Conservation (phyloP, 2,888 invertebrate species). For the Meteorus cinctellus region DNA sequence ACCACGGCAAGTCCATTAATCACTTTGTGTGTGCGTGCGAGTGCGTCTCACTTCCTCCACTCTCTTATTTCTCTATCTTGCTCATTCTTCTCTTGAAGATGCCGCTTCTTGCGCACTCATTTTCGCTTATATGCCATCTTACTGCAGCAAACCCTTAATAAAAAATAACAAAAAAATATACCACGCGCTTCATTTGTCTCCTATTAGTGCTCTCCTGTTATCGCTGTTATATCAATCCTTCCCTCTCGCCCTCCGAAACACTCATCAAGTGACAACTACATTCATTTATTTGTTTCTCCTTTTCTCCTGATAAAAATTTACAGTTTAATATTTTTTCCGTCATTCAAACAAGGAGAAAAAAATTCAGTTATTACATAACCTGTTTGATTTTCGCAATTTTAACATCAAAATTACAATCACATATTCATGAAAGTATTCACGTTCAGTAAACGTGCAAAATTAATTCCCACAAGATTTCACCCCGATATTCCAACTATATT, state of each 20-base stretch:
- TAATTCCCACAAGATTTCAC: no score
- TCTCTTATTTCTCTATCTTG: constrained; percentile 35
- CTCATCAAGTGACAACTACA: constrained; percentile 6
- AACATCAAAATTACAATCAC: no score
- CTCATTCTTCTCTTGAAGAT: constrained; percentile 48
- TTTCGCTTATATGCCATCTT: constrained; percentile 35
- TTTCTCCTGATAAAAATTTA: neutral
- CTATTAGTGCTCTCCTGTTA: constrained; percentile 58
- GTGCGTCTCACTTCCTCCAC: constrained; percentile 37
- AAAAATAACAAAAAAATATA: constrained; percentile 6
- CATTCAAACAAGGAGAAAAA: no score
- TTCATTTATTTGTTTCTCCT: neutral
- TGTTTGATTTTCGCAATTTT: no score
- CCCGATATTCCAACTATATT: no score
- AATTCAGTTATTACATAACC: no score
- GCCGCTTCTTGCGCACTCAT: constrained; percentile 33
- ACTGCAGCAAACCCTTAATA: neutral
- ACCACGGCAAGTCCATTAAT: constrained; percentile 70
- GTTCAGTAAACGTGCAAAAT: no score
- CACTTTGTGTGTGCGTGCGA: constrained; percentile 57
- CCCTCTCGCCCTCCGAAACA: neutral
- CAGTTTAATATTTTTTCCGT: neutral
- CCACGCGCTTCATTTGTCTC: constrained; percentile 65
- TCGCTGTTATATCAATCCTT: constrained; percentile 4
- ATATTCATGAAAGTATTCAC: no score